Percentiles rank a stretch among this genome's conserved stretches.
These are phyloP conservation scores for Sarcophilus harrisii DNA, from an alignment of 2,797 vertebrate genomes.

Conservation along the genomic window DNA sequence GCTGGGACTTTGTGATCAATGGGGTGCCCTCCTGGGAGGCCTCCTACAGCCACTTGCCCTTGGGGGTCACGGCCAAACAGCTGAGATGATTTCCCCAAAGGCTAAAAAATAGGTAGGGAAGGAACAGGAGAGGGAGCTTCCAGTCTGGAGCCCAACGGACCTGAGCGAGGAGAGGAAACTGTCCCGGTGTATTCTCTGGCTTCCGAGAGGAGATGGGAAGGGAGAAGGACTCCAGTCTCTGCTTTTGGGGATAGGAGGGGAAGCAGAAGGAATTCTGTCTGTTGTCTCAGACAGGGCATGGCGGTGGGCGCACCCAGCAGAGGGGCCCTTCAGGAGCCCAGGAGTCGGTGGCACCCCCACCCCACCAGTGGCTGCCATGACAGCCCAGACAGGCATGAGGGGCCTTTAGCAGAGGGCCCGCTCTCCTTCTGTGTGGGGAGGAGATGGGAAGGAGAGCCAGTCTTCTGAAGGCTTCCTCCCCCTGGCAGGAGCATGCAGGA, in stretches of 20 bases:
- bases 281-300: background rate
- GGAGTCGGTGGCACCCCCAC: background rate
- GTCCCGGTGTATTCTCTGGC: background rate
- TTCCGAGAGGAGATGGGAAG: background rate
- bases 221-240: background rate
- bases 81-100: conserved; percentile 9
- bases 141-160: background rate
- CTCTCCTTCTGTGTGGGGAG: background rate
- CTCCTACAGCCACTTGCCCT: background rate
- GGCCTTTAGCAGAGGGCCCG: background rate
- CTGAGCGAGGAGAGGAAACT: background rate
- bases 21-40: background rate
- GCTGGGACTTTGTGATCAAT: background rate
- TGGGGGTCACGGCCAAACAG: background rate
- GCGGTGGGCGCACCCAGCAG: background rate
- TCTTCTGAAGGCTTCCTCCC: background rate
- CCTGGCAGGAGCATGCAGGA: background rate
- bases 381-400: background rate
- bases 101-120: conserved; percentile 37
- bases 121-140: background rate
- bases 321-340: background rate
- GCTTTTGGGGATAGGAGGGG: background rate
- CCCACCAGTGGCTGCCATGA: background rate
- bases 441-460: background rate
- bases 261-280: background rate